Percentiles rank a stretch among this genome's conserved stretches.
These are phyloP conservation scores for Drosophila leonis DNA, from an alignment of 2,888 invertebrate species.

Conservation along the genomic window DNA sequence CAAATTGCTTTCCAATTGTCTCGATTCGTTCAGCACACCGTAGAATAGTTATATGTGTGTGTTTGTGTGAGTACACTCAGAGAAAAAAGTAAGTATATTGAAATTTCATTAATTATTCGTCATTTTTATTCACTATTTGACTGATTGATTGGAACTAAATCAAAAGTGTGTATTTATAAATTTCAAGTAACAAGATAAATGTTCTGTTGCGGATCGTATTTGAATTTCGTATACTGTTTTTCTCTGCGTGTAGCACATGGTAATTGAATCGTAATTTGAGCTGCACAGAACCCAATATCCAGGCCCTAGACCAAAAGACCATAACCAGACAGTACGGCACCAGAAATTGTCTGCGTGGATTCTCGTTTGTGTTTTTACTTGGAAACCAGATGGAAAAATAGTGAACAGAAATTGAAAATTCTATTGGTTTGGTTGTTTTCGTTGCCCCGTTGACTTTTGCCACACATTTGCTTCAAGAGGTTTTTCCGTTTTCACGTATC, in stretches of 20 bases:
- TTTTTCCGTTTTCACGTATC: conserved; percentile 77
- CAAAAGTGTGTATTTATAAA: not conserved
- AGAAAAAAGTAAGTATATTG: not conserved
- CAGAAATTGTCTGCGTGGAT: conserved; percentile 46
- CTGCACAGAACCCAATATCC: conserved; percentile 7
- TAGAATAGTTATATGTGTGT: not conserved
- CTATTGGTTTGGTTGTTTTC: conserved; percentile 34
- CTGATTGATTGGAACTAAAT: not conserved
- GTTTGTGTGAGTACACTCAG: not conserved
- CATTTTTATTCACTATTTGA: not conserved
- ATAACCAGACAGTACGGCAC: conserved; percentile 75
- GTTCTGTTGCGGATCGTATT: not conserved
- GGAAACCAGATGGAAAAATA: conserved; percentile 78
- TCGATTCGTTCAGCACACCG: conserved; percentile 53
- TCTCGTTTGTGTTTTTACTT: conserved; percentile 45
- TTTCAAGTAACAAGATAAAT: not conserved
- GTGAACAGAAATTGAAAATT: conserved; percentile 10
- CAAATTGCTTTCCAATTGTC: conserved; percentile 59
- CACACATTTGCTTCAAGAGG: conserved; percentile 64
- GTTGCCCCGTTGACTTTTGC: conserved; percentile 48
- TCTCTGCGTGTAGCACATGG: conserved; percentile 18
- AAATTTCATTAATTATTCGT: not conserved
- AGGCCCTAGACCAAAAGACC: conserved; percentile 19
- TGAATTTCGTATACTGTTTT: not conserved
- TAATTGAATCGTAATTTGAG: conserved; percentile 49